phyloP scores from a whole-genome alignment of 2,797 vertebrate species.

The Scarus forsteni region DNA sequence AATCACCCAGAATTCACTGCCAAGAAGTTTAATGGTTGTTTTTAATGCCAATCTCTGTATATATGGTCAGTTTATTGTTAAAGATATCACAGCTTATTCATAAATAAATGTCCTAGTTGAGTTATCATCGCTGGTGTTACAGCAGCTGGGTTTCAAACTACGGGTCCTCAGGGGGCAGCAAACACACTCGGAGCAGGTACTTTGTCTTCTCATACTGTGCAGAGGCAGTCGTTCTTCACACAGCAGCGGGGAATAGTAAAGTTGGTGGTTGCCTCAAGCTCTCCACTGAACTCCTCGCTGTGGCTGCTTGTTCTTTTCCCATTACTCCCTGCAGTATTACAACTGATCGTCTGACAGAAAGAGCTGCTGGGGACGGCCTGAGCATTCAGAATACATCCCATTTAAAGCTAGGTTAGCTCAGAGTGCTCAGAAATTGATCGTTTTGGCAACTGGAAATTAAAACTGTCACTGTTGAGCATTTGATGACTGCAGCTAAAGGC shows the following conservation, averaged over 20 bases:
- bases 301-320: no score
- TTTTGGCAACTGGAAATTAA: no score
- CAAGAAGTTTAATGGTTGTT: not conserved
- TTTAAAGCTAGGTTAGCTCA: no score
- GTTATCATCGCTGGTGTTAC: not conserved
- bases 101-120: not conserved
- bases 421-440: no score
- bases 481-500: no score
- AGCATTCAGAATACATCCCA: no score
- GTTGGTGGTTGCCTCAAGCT: not conserved
- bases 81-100: not conserved
- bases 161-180: not conserved
- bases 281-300: not conserved
- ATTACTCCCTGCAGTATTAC: not conserved
- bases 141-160: not conserved
- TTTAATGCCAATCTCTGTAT: not conserved
- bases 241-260: not conserved
- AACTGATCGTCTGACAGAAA: not conserved
- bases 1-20: not conserved
- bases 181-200: not conserved
- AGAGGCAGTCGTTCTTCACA: not conserved
- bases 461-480: no score
- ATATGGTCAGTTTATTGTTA: not conserved
- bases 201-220: not conserved
- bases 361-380: no score